Evolutionary conservation across 2,888 invertebrate species (phyloP).

Genomic region (Steinernema scapterisci): DNA sequence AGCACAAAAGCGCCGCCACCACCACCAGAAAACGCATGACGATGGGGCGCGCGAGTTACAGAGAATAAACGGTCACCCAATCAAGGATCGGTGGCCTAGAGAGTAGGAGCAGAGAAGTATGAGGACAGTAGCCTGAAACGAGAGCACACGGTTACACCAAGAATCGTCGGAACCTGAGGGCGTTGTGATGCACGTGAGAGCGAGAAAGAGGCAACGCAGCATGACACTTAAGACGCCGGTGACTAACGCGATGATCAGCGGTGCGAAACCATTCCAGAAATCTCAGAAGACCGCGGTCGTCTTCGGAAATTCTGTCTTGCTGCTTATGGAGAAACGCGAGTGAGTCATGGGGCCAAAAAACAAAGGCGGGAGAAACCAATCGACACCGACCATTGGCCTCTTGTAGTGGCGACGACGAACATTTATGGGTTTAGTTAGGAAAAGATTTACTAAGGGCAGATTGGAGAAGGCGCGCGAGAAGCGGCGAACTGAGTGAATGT

Average conservation of each 20-base stretch:
- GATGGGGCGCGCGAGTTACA: slow-evolving; percentile 24
- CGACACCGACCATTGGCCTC: slow-evolving; percentile 17
- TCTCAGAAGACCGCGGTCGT: background rate
- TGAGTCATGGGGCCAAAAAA: slow-evolving; percentile 25
- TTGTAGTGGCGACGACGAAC: background rate
- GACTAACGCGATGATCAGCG: slow-evolving; percentile 14
- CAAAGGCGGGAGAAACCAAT: slow-evolving; percentile 7
- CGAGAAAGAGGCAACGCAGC: background rate
- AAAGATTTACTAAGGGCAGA: slow-evolving; percentile 29
- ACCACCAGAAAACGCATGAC: slow-evolving; percentile 31
- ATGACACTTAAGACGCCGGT: background rate
- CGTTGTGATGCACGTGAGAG: slow-evolving; percentile 10
- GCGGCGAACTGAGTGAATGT: slow-evolving; percentile 20
- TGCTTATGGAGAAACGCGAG: background rate
- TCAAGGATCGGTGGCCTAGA: slow-evolving; percentile 18
- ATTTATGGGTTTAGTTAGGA: slow-evolving; percentile 31
- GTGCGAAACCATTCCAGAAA: slow-evolving; percentile 28
- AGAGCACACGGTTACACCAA: background rate
- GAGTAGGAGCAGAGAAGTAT: background rate
- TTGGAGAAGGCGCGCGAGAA: slow-evolving; percentile 26
- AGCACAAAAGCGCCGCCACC: slow-evolving; percentile 29
- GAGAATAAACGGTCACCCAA: slow-evolving; percentile 13
- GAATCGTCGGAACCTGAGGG: background rate
- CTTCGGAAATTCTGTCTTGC: too few relatives aligned
- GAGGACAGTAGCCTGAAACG: background rate